These are phyloP conservation scores for Otis tarda DNA, from an alignment of 2,113 vertebrate genomes.

Conservation along the genomic window DNA sequence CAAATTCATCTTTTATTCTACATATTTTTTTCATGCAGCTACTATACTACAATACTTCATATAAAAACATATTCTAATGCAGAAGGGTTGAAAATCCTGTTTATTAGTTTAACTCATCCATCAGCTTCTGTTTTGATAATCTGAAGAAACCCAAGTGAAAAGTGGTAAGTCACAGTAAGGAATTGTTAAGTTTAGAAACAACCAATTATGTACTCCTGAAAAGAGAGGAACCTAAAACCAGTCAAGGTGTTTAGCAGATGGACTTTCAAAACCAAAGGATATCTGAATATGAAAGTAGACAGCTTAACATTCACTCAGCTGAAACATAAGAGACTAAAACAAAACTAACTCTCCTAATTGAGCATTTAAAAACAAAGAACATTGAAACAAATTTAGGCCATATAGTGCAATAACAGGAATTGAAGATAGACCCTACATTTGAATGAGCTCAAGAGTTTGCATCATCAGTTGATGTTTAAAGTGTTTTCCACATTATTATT, in stretches of 20 bases:
- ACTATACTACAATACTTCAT: not conserved
- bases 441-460: not conserved
- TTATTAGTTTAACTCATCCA: not conserved
- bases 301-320: not conserved
- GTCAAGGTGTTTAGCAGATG: not conserved
- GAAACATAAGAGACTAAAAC: not conserved
- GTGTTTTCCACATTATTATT: not conserved
- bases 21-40: not conserved
- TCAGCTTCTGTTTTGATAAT: not conserved
- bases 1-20: not conserved
- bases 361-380: conserved; percentile 8
- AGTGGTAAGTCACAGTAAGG: not conserved
- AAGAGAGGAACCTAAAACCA: not conserved
- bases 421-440: not conserved
- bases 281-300: not conserved
- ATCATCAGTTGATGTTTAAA: conserved; percentile 8
- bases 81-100: not conserved
- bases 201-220: not conserved
- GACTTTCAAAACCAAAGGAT: not conserved
- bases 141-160: not conserved
- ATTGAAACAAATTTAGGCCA: not conserved
- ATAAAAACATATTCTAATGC: not conserved
- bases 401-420: not conserved
- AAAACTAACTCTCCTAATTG: not conserved
- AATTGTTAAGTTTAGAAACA: not conserved